Percentiles rank a stretch among this genome's conserved stretches.
phyloP scores from a whole-genome alignment of 1,140 invertebrate genomes.

The Globodera ellingtonae region DNA sequence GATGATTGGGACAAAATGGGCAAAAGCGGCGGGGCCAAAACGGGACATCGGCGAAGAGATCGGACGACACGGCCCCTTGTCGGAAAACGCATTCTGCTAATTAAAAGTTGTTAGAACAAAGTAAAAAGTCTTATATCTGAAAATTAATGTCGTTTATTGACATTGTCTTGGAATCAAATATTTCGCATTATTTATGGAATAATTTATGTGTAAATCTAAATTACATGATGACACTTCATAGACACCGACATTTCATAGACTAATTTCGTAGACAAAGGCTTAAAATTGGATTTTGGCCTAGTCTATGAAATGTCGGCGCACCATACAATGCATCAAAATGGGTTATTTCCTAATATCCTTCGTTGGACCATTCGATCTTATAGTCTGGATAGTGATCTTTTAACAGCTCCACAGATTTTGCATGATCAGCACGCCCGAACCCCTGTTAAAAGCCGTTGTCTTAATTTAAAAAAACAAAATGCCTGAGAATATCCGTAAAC shows the following conservation, averaged over 20 bases:
- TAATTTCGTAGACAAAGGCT: no score
- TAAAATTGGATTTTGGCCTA: no score
- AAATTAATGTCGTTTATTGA: no score
- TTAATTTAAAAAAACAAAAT: constrained; percentile 47
- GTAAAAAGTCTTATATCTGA: no score
- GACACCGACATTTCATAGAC: no score
- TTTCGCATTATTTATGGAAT: no score
- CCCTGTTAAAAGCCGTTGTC: constrained; percentile 68
- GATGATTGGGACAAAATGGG: background rate
- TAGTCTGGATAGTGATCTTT: constrained; percentile 78
- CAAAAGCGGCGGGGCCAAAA: background rate
- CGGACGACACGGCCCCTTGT: background rate
- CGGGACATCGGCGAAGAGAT: background rate
- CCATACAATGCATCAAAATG: constrained; percentile 7
- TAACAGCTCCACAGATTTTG: constrained; percentile 75
- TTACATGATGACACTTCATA: no score
- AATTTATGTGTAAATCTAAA: no score
- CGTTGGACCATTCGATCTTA: constrained; percentile 77
- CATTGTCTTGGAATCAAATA: no score
- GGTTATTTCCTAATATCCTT: constrained; percentile 74
- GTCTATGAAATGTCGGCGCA: no score
- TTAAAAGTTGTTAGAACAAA: background rate
- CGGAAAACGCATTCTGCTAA: background rate
- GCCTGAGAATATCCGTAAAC: constrained; percentile 83
- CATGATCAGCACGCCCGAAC: constrained; percentile 82